These are phyloP conservation scores for Eunapius fragilis DNA, from an alignment of 37 sponge, comb jelly and placozoan genomes.

Conservation along the genomic window DNA sequence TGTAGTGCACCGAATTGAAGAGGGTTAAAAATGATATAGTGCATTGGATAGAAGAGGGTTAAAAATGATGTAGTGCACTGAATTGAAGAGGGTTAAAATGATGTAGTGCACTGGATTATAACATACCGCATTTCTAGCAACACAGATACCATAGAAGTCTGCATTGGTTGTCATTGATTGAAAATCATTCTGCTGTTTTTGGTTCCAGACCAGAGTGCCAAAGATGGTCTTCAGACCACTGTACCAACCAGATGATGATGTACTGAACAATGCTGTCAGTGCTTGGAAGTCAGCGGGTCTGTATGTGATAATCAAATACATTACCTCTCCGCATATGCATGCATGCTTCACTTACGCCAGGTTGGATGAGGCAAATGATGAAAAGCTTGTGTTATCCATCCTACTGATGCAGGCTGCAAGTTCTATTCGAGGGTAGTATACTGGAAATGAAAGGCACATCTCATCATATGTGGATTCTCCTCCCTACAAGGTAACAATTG, in stretches of 20 bases:
- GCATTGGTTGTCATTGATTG: not conserved
- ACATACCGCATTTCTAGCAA: not conserved
- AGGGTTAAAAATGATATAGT: not conserved
- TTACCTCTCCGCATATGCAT: not conserved
- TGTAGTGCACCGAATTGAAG: not conserved
- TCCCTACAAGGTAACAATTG: not conserved
- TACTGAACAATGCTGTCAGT: not conserved
- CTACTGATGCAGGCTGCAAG: not conserved
- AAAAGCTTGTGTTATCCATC: not conserved
- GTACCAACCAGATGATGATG: not conserved
- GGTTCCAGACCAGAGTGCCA: not conserved
- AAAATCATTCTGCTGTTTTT: not conserved
- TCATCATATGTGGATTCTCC: not conserved
- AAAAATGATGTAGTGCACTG: not conserved
- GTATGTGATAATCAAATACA: not conserved
- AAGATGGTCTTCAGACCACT: not conserved
- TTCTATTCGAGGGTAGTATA: not conserved
- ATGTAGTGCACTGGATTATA: not conserved
- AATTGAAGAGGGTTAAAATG: not conserved
- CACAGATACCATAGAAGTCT: not conserved
- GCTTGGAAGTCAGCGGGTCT: not conserved
- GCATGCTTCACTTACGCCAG: not conserved
- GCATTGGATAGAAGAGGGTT: not conserved
- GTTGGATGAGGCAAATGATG: not conserved
- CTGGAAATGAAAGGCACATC: not conserved